phyloP scores from a whole-genome alignment of 2,797 vertebrate species.

The Eleutherodactylus coqui region DNA sequence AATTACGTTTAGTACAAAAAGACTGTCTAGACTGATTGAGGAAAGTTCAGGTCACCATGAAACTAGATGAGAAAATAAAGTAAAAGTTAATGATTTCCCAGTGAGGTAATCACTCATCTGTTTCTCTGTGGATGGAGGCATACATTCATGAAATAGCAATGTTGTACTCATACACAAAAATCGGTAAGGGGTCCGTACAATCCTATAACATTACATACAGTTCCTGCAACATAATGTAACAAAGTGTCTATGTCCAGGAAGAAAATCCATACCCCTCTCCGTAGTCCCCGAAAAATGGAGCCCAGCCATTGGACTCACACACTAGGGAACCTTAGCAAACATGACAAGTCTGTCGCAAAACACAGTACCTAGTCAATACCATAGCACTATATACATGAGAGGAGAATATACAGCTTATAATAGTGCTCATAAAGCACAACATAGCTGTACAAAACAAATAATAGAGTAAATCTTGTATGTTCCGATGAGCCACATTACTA shows the following conservation, averaged over 20 bases:
- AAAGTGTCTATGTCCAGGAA: neutral
- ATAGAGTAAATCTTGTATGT: neutral
- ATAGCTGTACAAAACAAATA: neutral
- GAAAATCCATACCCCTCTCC: constrained; percentile 21
- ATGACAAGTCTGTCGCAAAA: constrained; percentile 33
- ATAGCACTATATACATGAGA: neutral
- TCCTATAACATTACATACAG: neutral
- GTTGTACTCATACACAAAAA: neutral
- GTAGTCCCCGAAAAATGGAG: constrained; percentile 9
- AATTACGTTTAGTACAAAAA: too few species aligned
- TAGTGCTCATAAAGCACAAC: neutral
- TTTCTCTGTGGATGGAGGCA: neutral
- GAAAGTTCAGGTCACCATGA: too few species aligned
- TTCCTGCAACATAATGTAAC: constrained; percentile 1
- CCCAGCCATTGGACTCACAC: constrained; percentile 2
- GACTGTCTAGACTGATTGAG: too few species aligned
- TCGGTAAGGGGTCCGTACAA: constrained; percentile 5
- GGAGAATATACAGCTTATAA: constrained; percentile 2
- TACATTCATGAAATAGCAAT: neutral
- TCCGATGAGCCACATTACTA: neutral
- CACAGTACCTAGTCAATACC: constrained; percentile 11
- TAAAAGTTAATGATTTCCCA: too few species aligned
- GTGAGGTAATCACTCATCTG: neutral
- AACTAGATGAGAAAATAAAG: neutral
- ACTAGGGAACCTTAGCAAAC: constrained; percentile 5